Base-by-base conservation (phyloP, 2,888 invertebrate genomes). In the Mythimna impura region DNA sequence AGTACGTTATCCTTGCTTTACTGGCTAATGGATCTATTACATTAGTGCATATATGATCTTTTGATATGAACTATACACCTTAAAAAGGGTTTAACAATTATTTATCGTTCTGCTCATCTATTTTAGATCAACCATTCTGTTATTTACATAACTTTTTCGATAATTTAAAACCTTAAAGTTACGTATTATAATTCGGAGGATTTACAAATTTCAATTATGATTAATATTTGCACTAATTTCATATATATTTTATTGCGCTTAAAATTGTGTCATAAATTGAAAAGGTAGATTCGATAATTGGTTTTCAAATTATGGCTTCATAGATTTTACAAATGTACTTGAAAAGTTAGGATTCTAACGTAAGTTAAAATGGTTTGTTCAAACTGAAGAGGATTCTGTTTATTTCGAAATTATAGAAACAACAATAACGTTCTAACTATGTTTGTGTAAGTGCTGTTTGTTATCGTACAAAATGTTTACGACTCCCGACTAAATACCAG, bases 391-490 rank as follows among this genome's bases (percentile, higher is more conserved):
- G 22, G 36, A 14, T n/a, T 43, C 17, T 60, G 36, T 60, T 61
- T 54, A 30, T 61, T 60, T 14, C 54, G 14, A 66, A 66, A 70
- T 43, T 55, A 22, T 34, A 40, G 40, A 3, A 22, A 50, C 36
- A 66, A 66, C 30, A 70, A 70, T 62, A 60, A 25, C 14, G 14
- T 47, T 12, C 58, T 60, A 67, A 61, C 64, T 40, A 30, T 60
- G 50, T 77, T 71, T 58, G 54, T 25, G 30, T 58, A 50, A 65
- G 34, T 66, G 54, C n/a, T 43, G 50, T 66, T 63, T 70, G 57
- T 50, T 81, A 50, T 47, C 22, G 36, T 54, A 57, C 60, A 76
- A 60, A 69, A 76, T 65, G 60, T 78, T 81, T 66, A 80, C 66
- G 66, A 80, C 61, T 62, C 43, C 43, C 9, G 47, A 57, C 66